A percentile compares a stretch with the other conserved stretches of the same genome.
These are phyloP conservation scores for Rhingia campestris DNA, from an alignment of 2,888 invertebrate species.

Conservation along the genomic window DNA sequence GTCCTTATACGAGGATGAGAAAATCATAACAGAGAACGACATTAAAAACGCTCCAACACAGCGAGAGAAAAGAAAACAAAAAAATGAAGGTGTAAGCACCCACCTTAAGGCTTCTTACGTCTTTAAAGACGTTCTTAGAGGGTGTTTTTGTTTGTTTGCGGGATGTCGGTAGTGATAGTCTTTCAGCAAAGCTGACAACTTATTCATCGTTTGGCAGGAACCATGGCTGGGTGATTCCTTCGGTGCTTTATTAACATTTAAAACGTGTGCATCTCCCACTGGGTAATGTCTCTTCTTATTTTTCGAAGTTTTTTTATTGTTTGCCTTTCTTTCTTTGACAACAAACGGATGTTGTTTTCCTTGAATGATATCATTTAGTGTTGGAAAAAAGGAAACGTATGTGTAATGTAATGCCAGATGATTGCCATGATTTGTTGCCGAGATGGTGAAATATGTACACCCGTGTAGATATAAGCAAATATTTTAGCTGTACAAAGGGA, in stretches of 20 bases:
- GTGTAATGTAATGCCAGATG: slow-evolving; percentile 49
- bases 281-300: slow-evolving; percentile 10
- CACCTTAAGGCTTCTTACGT: slow-evolving; percentile 64
- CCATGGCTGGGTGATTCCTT: slow-evolving; percentile 27
- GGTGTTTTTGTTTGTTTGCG: slow-evolving; percentile 40
- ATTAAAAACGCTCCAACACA: slow-evolving; percentile 39
- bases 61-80: slow-evolving; percentile 31
- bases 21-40: slow-evolving; percentile 56
- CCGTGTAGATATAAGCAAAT: too few species aligned
- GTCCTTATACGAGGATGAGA: slow-evolving; percentile 14
- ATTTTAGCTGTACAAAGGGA: too few species aligned
- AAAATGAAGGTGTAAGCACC: slow-evolving; percentile 54
- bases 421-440: slow-evolving; percentile 34
- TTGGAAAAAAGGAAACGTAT: slow-evolving; percentile 29
- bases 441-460: neutral
- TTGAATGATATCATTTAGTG: slow-evolving; percentile 28
- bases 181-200: slow-evolving; percentile 47
- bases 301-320: neutral
- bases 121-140: slow-evolving; percentile 52
- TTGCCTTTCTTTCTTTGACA: neutral
- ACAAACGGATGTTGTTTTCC: slow-evolving; percentile 35
- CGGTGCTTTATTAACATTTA: slow-evolving; percentile 50
- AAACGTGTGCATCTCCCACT: slow-evolving; percentile 29
- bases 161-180: slow-evolving; percentile 50
- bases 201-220: slow-evolving; percentile 25